Evolutionary conservation across 2,113 vertebrate species (phyloP).

Genomic region (Hystrix cristata): DNA sequence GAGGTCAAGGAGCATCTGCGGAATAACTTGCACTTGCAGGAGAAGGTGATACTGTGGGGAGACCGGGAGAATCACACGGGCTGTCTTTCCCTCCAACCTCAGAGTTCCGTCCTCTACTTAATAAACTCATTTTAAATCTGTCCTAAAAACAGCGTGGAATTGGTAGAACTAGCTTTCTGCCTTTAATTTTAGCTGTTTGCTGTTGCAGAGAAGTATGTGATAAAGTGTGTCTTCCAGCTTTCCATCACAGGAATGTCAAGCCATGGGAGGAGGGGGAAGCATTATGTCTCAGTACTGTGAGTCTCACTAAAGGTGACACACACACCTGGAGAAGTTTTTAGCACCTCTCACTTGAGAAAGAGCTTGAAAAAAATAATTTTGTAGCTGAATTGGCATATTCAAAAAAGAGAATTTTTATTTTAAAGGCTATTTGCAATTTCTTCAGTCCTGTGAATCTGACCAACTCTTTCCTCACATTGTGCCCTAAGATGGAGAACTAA

Average conservation of each 20-base stretch:
- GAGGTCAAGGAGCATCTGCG: constrained; percentile 97
- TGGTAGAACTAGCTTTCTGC: neutral
- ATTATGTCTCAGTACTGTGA: neutral
- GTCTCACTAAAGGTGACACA: neutral
- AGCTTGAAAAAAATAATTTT: constrained; percentile 51
- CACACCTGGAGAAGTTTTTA: neutral
- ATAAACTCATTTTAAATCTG: neutral
- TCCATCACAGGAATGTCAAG: neutral
- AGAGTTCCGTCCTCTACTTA: neutral
- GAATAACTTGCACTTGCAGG: constrained; percentile 96
- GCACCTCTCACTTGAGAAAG: neutral
- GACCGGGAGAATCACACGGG: rapidly evolving
- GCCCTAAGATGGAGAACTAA: neutral
- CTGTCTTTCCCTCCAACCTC: neutral
- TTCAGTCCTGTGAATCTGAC: neutral
- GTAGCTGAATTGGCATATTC: neutral
- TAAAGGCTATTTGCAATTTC: constrained; percentile 22
- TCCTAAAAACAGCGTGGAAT: neutral
- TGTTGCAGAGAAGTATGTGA: neutral
- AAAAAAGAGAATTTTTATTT: neutral
- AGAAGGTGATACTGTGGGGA: constrained; percentile 90
- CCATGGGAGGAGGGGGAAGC: neutral
- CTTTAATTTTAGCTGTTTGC: constrained; percentile 9
- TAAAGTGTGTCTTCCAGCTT: neutral
- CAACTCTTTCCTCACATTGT: neutral